phyloP scores from a whole-genome alignment of 2,113 vertebrate species.

The Shinisaurus crocodilurus region DNA sequence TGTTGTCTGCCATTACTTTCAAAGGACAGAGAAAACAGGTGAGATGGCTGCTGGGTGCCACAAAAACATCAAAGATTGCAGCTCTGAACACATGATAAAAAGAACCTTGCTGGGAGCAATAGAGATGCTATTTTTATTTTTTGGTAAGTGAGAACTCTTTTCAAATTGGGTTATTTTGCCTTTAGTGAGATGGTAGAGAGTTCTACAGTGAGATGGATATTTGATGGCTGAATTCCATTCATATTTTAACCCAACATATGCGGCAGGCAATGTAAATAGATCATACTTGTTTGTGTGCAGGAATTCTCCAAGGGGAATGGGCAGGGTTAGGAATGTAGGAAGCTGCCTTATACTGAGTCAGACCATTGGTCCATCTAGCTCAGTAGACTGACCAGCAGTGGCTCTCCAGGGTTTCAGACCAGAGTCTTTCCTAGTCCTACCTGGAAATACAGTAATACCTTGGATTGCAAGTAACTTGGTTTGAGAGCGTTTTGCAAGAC shows the following conservation, averaged over 20 bases:
- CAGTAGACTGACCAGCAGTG: not conserved
- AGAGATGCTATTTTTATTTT: not conserved
- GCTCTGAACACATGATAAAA: not conserved
- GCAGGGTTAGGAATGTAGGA: not conserved
- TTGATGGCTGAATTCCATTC: slow-evolving; percentile 11
- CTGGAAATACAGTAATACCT: not conserved
- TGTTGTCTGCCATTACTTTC: slow-evolving; percentile 40
- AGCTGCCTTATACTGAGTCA: not conserved
- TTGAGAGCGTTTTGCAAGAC: too few relatives aligned
- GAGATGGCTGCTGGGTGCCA: slow-evolving; percentile 34
- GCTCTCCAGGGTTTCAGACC: not conserved
- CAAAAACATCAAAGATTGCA: slow-evolving; percentile 23
- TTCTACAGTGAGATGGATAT: slow-evolving; percentile 8
- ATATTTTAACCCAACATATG: slow-evolving; percentile 48
- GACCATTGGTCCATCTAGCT: not conserved
- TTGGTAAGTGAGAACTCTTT: slow-evolving; percentile 6
- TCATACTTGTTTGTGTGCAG: slow-evolving; percentile 54
- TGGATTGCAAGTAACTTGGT: too few relatives aligned
- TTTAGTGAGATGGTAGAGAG: not conserved
- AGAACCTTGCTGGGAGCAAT: slow-evolving; percentile 7
- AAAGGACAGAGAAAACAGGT: slow-evolving; percentile 27
- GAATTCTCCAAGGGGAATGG: slow-evolving; percentile 36
- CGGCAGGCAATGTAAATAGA: slow-evolving; percentile 58
- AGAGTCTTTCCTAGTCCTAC: not conserved
- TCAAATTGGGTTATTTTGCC: slow-evolving; percentile 11